Evolutionary conservation across 2,797 vertebrate species (phyloP), one percentile per base, ranked within the genome.

Genomic region (Pseudomugil gertrudae): DNA sequence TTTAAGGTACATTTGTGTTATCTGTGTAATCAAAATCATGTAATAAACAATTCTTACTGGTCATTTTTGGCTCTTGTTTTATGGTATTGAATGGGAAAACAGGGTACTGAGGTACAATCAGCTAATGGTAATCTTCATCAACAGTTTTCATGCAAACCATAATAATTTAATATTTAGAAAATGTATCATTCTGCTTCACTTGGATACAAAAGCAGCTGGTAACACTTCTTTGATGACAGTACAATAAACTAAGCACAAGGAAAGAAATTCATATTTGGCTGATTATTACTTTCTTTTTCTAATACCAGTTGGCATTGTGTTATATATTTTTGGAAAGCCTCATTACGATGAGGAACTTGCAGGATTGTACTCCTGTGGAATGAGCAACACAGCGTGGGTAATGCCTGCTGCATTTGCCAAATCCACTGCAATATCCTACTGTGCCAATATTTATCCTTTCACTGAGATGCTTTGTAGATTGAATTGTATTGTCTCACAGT

Each of bases 131-230:
- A 1, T 13, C 4, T 14, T 48, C 21, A 1, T 47, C 45, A 47
- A 23, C 45, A 47, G 45, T 21, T 45, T 21, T n/a, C 52, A 7
- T 40, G n/a, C 29, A 66, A 57, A 26, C 19, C n/a, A 9, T 24
- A 55, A 53, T 32, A 36, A 13, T 24, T 51, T 35, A 66, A 60
- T 10, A 73, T 56, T 72, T 38, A 66, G 26, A n/a, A 21, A 13
- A 19, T 48, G 5, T n/a, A 45, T 21, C 8, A n/a, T 43, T 6
- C 40, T 19, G 45, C 45, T 23, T 23, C 21, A 24, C 45, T 23
- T 24, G 5, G 15, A 38, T 38, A 38, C 5, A 38, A 50, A 10
- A 19, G 1, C 23, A 50, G 47, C 47, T 50, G 23, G 21, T 50
- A 15, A 50, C 11, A 13, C 21, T 48, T 48, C 17, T 23, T 24